Evolutionary conservation across 2,113 vertebrate species (phyloP).

Genomic region (Thermophis baileyi): DNA sequence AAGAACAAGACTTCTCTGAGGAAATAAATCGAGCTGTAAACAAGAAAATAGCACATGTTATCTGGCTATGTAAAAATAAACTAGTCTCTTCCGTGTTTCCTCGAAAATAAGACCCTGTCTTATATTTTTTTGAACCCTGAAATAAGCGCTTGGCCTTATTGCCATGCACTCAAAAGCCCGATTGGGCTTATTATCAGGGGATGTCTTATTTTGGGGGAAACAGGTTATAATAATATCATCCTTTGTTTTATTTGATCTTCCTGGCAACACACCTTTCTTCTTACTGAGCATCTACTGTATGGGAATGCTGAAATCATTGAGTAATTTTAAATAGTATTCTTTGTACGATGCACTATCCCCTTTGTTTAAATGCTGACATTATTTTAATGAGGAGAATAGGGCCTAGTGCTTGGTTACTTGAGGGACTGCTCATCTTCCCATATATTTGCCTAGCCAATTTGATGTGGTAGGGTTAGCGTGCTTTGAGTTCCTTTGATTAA

Average conservation of each 20-base stretch:
- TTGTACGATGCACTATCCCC: background rate
- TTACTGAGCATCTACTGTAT: background rate
- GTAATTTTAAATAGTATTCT: background rate
- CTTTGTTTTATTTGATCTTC: background rate
- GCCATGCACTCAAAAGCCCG: no score
- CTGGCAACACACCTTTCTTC: background rate
- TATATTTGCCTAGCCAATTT: background rate
- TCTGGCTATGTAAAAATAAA: slow-evolving; percentile 8
- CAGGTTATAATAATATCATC: background rate
- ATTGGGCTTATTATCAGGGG: no score
- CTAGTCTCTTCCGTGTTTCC: no score
- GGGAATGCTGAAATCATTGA: background rate
- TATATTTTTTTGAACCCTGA: no score
- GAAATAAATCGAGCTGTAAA: slow-evolving; percentile 65
- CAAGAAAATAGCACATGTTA: slow-evolving; percentile 62
- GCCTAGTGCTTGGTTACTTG: background rate
- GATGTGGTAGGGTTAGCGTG: background rate
- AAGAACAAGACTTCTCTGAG: slow-evolving; percentile 47
- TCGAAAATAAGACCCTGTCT: no score
- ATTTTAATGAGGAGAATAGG: no score
- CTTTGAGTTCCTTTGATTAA: background rate
- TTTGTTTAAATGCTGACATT: background rate
- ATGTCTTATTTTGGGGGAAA: no score
- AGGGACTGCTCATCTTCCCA: background rate
- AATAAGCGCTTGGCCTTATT: no score